Conservation (phyloP, 2,888 invertebrate species). For the Diarsia mendica region DNA sequence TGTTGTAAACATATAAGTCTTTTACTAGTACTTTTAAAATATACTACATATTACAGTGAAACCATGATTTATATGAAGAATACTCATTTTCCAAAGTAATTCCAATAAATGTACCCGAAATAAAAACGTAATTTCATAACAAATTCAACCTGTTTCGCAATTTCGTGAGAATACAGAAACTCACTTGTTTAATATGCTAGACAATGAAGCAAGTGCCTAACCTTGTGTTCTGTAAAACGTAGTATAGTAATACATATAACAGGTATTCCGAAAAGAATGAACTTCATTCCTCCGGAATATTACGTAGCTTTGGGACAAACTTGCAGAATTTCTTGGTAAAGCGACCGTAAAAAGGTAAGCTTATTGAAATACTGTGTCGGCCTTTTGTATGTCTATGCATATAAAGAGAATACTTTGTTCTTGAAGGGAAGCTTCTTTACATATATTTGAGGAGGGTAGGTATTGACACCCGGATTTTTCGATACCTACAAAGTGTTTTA, state of each 20-base stretch:
- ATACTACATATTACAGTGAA: background rate
- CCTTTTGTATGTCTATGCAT: constrained; percentile 45
- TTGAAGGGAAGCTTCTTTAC: constrained; percentile 29
- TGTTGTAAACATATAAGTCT: too few relatives aligned
- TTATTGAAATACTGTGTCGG: constrained; percentile 58
- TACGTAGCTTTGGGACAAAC: constrained; percentile 36
- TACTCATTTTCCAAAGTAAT: background rate
- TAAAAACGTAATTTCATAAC: constrained; percentile 17
- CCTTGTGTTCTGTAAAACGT: constrained; percentile 26
- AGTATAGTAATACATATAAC: constrained; percentile 20
- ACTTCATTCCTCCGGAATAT: constrained; percentile 24
- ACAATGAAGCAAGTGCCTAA: background rate
- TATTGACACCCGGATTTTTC: constrained; percentile 28
- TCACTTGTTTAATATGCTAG: constrained; percentile 21
- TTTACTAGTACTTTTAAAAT: background rate
- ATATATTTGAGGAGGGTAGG: constrained; percentile 39
- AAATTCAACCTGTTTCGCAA: constrained; percentile 20
- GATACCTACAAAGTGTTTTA: constrained; percentile 20
- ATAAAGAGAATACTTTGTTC: constrained; percentile 61
- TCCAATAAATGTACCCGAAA: constrained; percentile 7
- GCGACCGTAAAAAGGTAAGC: constrained; percentile 56
- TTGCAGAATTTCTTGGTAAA: constrained; percentile 49
- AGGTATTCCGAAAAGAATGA: constrained; percentile 23
- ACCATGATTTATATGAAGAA: background rate
- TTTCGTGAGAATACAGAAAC: constrained; percentile 11